Conservation (phyloP, 1,140 invertebrate genomes). For the Manduca sexta region DNA sequence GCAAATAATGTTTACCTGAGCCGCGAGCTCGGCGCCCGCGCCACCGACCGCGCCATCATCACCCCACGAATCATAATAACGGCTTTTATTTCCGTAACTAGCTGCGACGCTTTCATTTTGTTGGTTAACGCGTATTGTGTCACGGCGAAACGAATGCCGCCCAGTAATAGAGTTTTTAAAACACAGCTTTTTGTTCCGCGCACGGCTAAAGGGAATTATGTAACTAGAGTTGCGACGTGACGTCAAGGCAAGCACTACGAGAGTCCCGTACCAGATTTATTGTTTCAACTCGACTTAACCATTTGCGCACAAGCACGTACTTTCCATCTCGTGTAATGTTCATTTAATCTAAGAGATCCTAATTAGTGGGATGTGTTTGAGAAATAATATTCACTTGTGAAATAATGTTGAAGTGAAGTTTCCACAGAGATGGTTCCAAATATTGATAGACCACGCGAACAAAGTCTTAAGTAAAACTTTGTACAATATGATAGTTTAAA, state of each 20-base stretch:
- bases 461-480: no score
- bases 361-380: no score
- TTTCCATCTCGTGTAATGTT: no score
- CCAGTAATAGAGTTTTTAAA: constrained; percentile 63
- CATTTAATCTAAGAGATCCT: no score
- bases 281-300: constrained; percentile 33
- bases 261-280: constrained; percentile 31
- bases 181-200: constrained; percentile 51
- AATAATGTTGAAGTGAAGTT: no score
- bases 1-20: constrained; percentile 62
- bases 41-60: constrained; percentile 17
- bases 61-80: constrained; percentile 60
- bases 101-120: constrained; percentile 61
- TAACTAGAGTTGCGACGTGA: constrained; percentile 52
- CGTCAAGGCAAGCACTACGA: constrained; percentile 49
- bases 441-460: no score
- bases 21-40: constrained; percentile 16
- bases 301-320: constrained; percentile 8
- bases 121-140: constrained; percentile 65
- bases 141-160: constrained; percentile 57
- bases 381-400: no score
- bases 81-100: constrained; percentile 67
- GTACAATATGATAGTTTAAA: no score
- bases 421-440: no score
- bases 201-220: constrained; percentile 56